Percentiles rank a stretch among this genome's conserved stretches.
Conservation (phyloP, 2,113 vertebrate genomes). For the Myrmophylax atrothorax region DNA sequence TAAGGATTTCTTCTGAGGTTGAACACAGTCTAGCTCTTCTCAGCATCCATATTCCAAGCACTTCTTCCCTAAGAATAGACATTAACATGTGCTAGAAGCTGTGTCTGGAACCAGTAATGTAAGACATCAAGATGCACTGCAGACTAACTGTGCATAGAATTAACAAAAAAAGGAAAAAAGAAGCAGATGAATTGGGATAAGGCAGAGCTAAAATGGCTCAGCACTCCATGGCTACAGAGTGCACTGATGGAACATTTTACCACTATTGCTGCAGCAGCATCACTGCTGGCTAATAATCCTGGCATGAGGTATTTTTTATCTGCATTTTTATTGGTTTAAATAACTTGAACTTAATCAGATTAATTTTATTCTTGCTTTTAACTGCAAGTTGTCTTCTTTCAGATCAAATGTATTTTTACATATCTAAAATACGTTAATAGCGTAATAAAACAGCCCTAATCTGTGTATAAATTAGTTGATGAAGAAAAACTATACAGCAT, state of each 20-base stretch:
- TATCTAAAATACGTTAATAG: neutral
- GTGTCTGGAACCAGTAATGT: neutral
- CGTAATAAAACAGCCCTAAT: neutral
- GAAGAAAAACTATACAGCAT: neutral
- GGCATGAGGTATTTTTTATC: neutral
- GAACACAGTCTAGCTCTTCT: neutral
- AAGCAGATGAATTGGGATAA: neutral
- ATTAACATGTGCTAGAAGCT: neutral
- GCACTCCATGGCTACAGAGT: fast-evolving
- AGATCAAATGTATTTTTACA: neutral
- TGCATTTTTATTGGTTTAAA: neutral
- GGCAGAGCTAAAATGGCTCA: neutral
- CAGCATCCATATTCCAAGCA: neutral
- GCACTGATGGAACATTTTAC: neutral
- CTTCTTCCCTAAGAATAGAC: neutral
- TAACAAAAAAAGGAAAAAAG: neutral
- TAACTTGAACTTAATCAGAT: neutral
- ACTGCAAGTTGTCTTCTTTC: neutral
- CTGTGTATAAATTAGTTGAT: neutral
- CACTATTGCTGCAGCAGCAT: neutral
- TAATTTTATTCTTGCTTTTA: neutral
- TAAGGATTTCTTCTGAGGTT: neutral
- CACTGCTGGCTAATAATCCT: neutral
- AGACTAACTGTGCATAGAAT: neutral
- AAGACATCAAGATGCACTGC: neutral